Conservation (phyloP, 2,888 invertebrate genomes). For the Agonopterix subpropinquella region DNA sequence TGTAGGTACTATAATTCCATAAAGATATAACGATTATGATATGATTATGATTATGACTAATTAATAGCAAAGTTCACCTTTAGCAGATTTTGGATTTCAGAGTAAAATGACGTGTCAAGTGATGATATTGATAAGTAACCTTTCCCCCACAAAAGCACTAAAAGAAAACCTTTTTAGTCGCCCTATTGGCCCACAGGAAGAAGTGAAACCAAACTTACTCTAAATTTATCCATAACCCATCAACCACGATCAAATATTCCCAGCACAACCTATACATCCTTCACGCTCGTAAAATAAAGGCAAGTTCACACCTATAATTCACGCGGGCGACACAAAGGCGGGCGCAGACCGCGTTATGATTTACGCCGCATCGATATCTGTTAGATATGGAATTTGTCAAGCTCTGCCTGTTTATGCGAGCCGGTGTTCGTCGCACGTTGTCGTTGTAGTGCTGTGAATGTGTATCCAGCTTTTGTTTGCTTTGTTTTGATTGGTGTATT, state of each 20-base stretch:
- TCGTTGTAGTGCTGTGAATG: background rate
- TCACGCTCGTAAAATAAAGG: conserved; percentile 25
- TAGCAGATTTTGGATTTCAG: too few species aligned
- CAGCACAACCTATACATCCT: conserved; percentile 13
- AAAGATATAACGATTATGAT: too few species aligned
- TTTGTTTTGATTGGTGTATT: background rate
- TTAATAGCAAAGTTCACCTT: too few species aligned
- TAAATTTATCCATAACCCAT: too few species aligned
- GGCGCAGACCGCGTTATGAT: conserved; percentile 40
- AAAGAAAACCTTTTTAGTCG: too few species aligned
- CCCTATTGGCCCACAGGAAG: too few species aligned
- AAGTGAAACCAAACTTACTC: too few species aligned
- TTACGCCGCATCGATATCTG: conserved; percentile 64
- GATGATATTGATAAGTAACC: too few species aligned
- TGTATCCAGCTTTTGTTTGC: background rate
- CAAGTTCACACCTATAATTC: conserved; percentile 35
- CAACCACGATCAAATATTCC: background rate
- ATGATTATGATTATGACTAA: too few species aligned
- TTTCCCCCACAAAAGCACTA: too few species aligned
- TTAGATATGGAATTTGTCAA: conserved; percentile 70
- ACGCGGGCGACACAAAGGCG: conserved; percentile 35
- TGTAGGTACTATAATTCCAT: too few species aligned
- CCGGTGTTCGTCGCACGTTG: background rate
- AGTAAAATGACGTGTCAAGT: too few species aligned
- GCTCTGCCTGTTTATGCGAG: conserved; percentile 58